A percentile compares a stretch with the other conserved stretches of the same genome.
Evolutionary conservation across 2,888 invertebrate genomes (phyloP).

Genomic region (Amiota communis): DNA sequence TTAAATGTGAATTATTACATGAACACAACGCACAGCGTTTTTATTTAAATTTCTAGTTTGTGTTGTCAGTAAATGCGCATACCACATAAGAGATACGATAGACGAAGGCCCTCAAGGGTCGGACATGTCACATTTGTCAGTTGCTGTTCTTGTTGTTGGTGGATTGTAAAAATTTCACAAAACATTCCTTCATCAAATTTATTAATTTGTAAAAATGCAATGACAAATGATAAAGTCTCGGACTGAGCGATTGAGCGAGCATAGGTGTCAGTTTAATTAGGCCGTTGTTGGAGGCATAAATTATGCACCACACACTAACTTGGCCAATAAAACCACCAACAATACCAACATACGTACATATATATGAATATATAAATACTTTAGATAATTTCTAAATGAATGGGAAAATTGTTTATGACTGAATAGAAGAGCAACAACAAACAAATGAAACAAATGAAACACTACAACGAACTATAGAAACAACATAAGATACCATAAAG

Average conservation of each 20-base stretch:
- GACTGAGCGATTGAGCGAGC: slow-evolving; percentile 35
- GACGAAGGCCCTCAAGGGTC: background rate
- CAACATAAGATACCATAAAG: background rate
- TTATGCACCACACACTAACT: background rate
- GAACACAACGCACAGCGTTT: slow-evolving; percentile 9
- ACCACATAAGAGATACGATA: background rate
- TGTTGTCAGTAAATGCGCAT: slow-evolving; percentile 7
- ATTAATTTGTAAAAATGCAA: slow-evolving; percentile 62
- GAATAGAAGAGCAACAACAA: background rate
- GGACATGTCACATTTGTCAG: slow-evolving; percentile 15
- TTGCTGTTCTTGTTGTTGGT: background rate
- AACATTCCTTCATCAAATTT: slow-evolving; percentile 46
- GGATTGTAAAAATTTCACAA: background rate
- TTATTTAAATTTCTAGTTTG: slow-evolving; percentile 1
- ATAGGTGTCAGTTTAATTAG: slow-evolving; percentile 63
- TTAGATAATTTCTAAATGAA: background rate
- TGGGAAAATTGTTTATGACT: background rate
- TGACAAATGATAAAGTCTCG: slow-evolving; percentile 66
- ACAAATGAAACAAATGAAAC: background rate
- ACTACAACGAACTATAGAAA: no score
- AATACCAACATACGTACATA: no score
- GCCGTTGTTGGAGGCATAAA: slow-evolving; percentile 24
- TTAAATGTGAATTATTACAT: slow-evolving; percentile 23
- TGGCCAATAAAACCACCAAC: slow-evolving; percentile 9
- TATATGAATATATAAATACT: no score